Evolutionary conservation across 2,797 vertebrate species (phyloP).

Genomic region (Potorous gilbertii): DNA sequence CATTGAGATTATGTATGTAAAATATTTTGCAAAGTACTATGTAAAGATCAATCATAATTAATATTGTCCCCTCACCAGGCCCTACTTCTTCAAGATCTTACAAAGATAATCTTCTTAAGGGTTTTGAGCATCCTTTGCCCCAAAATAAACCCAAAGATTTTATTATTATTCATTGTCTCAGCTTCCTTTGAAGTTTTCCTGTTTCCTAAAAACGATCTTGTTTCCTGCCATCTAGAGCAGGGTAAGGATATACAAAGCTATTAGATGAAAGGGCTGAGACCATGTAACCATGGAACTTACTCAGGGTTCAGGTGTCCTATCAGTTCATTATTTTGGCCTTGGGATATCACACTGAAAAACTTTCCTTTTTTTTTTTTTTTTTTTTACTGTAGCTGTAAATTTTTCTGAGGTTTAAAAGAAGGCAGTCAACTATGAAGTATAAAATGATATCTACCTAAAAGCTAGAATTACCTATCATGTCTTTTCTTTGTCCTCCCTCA

Average conservation of each 20-base stretch:
- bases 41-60: not conserved
- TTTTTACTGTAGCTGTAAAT: slow-evolving; percentile 22
- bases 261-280: not conserved
- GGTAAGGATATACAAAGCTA: not conserved
- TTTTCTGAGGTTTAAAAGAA: slow-evolving; percentile 34
- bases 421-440: slow-evolving; percentile 5
- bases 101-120: not conserved
- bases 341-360: not conserved
- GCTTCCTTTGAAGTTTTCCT: not conserved
- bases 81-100: not conserved
- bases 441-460: slow-evolving; percentile 19
- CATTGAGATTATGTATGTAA: not conserved
- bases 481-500: not conserved
- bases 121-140: not conserved
- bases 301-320: not conserved
- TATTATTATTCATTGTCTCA: not conserved
- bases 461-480: not conserved
- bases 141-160: not conserved
- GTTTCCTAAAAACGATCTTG: not conserved
- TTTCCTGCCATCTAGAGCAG: not conserved
- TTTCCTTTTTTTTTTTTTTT: slow-evolving; percentile 5
- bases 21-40: not conserved
- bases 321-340: not conserved
- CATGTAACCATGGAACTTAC: not conserved
- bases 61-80: not conserved